Conservation (phyloP, 2,797 vertebrate species). For the Rhynchotus rufescens region DNA sequence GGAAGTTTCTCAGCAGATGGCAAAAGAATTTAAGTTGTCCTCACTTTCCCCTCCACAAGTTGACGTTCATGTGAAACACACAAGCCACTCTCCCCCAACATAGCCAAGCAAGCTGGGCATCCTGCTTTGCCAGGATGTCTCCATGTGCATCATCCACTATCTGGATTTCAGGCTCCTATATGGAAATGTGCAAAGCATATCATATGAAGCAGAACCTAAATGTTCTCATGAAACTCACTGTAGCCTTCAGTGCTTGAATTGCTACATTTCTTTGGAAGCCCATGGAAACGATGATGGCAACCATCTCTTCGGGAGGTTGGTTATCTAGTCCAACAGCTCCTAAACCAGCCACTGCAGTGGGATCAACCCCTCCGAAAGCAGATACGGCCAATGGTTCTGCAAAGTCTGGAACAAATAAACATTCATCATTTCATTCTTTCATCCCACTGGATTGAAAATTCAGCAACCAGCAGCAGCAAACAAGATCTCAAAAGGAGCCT, state of each 20-base stretch:
- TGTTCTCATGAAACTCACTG: constrained; percentile 82
- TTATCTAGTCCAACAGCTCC: constrained; percentile 82
- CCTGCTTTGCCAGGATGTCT: neutral
- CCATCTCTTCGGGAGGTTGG: constrained; percentile 94
- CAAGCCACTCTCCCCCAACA: neutral
- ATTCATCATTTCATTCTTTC: neutral
- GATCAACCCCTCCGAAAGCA: constrained; percentile 83
- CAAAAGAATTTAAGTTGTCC: neutral
- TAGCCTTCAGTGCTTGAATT: constrained; percentile 89
- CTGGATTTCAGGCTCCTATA: neutral
- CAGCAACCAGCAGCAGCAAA: neutral
- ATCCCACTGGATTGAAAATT: neutral
- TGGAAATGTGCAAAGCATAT: rapidly evolving
- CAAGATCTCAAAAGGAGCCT: neutral
- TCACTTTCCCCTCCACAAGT: neutral
- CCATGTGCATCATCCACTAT: neutral
- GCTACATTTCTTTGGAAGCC: constrained; percentile 93
- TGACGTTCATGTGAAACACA: neutral
- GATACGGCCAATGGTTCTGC: constrained; percentile 91
- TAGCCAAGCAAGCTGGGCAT: neutral
- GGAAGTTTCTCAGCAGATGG: neutral
- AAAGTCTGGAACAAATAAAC: constrained; percentile 86
- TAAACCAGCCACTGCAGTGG: constrained; percentile 76
- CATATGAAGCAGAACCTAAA: neutral
- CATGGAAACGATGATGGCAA: constrained; percentile 96